A percentile compares a stretch with the other conserved stretches of the same genome.
phyloP scores from a whole-genome alignment of 1,140 invertebrate species.

The Steinernema feltiae region DNA sequence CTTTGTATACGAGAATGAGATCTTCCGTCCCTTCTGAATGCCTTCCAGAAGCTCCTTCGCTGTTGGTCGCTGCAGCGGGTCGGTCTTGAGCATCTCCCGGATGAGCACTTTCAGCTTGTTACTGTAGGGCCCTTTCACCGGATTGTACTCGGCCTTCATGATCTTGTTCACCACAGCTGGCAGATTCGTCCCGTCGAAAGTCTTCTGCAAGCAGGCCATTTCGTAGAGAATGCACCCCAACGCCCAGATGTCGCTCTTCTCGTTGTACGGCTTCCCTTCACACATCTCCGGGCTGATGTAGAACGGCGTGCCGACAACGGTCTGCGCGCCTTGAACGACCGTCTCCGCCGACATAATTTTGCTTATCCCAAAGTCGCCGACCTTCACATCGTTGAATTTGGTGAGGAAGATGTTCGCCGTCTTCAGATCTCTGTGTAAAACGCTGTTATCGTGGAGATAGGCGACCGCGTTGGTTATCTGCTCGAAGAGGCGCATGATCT shows the following conservation, averaged over 20 bases:
- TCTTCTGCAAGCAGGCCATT: slow-evolving; percentile 72
- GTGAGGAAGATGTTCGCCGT: slow-evolving; percentile 73
- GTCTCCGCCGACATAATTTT: slow-evolving; percentile 70
- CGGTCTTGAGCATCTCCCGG: slow-evolving; percentile 59
- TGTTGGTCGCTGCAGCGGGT: slow-evolving; percentile 62
- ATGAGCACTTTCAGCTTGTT: slow-evolving; percentile 64
- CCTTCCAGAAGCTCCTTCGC: slow-evolving; percentile 63
- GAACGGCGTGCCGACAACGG: slow-evolving; percentile 74
- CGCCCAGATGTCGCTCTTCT: slow-evolving; percentile 76
- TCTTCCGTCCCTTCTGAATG: slow-evolving; percentile 25
- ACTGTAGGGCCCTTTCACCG: slow-evolving; percentile 67
- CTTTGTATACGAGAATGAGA: neutral
- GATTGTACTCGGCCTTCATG: slow-evolving; percentile 64
- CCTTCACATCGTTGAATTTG: slow-evolving; percentile 58
- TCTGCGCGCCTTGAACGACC: slow-evolving; percentile 67
- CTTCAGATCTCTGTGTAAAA: slow-evolving; percentile 66
- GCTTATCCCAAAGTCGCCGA: slow-evolving; percentile 75
- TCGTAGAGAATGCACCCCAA: slow-evolving; percentile 74
- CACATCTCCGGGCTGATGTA: slow-evolving; percentile 78
- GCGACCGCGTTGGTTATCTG: slow-evolving; percentile 69
- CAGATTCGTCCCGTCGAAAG: slow-evolving; percentile 72
- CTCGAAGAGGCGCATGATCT: slow-evolving; percentile 67
- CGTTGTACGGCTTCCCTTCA: slow-evolving; percentile 71
- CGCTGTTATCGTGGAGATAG: slow-evolving; percentile 70
- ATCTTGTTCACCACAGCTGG: slow-evolving; percentile 74